Conservation (phyloP, 2,797 vertebrate genomes). For the Pseudochirops corinnae region DNA sequence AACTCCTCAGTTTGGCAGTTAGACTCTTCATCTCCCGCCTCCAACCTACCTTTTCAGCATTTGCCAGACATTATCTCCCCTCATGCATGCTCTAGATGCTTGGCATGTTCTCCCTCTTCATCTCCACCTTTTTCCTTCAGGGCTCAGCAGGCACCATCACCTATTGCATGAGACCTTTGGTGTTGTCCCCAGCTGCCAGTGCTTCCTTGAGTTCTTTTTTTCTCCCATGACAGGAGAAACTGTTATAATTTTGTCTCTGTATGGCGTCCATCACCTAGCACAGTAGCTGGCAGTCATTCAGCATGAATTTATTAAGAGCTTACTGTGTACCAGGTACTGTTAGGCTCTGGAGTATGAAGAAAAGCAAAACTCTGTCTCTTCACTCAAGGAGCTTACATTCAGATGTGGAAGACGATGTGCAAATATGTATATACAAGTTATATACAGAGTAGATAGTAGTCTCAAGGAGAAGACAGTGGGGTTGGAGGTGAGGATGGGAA, state of each 20-base stretch:
- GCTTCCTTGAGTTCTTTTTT: not conserved
- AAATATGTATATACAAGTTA: not conserved
- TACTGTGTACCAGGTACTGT: not conserved
- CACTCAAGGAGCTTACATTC: not conserved
- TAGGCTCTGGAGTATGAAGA: not conserved
- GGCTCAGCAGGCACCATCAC: not conserved
- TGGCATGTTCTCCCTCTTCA: not conserved
- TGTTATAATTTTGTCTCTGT: not conserved
- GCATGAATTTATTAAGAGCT: not conserved
- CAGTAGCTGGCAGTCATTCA: not conserved
- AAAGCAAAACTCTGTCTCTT: not conserved
- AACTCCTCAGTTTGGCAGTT: no score
- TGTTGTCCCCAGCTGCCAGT: not conserved
- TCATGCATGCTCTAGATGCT: not conserved
- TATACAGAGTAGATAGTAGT: not conserved
- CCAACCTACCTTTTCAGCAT: not conserved
- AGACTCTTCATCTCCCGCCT: not conserved
- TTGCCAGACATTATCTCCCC: not conserved
- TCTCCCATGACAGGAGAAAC: not conserved
- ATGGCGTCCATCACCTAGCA: not conserved
- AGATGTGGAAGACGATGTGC: not conserved
- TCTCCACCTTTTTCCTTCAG: not conserved
- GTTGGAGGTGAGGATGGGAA: not conserved
- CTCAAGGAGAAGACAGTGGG: not conserved
- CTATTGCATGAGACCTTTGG: constrained; percentile 11